phyloP scores from a whole-genome alignment of 2,888 invertebrate genomes.

The Trichopria drosophilae region DNA sequence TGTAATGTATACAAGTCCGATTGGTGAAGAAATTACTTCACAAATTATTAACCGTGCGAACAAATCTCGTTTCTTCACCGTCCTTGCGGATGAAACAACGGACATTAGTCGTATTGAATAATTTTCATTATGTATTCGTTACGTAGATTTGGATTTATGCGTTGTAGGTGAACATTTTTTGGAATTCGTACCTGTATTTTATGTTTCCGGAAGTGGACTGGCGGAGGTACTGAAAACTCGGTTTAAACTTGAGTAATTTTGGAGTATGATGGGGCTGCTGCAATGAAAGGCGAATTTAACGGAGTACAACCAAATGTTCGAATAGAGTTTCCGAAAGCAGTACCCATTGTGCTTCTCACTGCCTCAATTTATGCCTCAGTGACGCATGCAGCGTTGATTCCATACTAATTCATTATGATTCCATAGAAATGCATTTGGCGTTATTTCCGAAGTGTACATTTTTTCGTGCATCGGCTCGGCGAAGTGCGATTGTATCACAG shows the following conservation, averaged over 20 bases:
- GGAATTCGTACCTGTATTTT: too few species aligned
- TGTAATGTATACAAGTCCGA: conserved; percentile 2
- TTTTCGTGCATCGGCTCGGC: too few species aligned
- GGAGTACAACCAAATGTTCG: neutral
- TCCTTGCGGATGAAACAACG: conserved; percentile 11
- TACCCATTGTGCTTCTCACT: conserved; percentile 2
- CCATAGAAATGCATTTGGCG: too few species aligned
- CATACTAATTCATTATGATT: too few species aligned
- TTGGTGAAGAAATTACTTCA: too few species aligned
- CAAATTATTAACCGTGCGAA: neutral
- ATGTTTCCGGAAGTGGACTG: conserved; percentile 4
- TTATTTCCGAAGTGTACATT: too few species aligned
- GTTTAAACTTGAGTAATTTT: conserved; percentile 1
- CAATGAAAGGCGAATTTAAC: conserved; percentile 8
- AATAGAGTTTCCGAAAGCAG: conserved; percentile 1
- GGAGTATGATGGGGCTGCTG: conserved; percentile 6
- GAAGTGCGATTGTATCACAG: too few species aligned
- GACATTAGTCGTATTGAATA: conserved; percentile 8
- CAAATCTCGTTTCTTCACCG: conserved; percentile 4
- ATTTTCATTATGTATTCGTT: too few species aligned
- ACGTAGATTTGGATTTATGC: too few species aligned
- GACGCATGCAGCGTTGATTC: too few species aligned
- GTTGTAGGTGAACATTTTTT: too few species aligned
- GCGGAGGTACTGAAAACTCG: neutral
- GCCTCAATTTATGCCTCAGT: neutral